phyloP scores from a whole-genome alignment of 2,888 invertebrate genomes.

The Cordylochernes scorpioides region DNA sequence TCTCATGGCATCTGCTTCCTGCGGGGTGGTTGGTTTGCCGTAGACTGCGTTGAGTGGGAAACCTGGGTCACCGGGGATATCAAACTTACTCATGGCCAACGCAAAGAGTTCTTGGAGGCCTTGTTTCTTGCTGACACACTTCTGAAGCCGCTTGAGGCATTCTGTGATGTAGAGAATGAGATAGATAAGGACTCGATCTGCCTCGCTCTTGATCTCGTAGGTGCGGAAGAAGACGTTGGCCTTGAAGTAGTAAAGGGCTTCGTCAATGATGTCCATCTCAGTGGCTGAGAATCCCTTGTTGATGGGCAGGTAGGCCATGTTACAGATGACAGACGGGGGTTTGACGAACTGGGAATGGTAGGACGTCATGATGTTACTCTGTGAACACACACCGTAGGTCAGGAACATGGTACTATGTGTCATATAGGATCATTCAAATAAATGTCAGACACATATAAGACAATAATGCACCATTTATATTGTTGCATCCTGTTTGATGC shows the following conservation, averaged over 20 bases:
- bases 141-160: slow-evolving; percentile 75
- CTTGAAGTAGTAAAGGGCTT: slow-evolving; percentile 86
- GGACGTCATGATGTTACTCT: no score
- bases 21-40: slow-evolving; percentile 45
- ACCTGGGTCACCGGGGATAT: slow-evolving; percentile 61
- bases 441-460: no score
- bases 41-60: slow-evolving; percentile 90
- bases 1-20: slow-evolving; percentile 71
- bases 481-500: no score
- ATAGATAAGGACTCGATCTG: slow-evolving; percentile 87
- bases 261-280: slow-evolving; percentile 78
- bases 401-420: no score
- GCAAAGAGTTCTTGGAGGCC: slow-evolving; percentile 87
- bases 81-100: slow-evolving; percentile 42
- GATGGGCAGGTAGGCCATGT: slow-evolving; percentile 66
- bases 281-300: slow-evolving; percentile 22
- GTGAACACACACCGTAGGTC: no score
- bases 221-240: slow-evolving; percentile 97
- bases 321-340: slow-evolving; percentile 47
- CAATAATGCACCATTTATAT: no score
- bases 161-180: slow-evolving; percentile 90
- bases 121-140: slow-evolving; percentile 55
- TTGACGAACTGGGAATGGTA: slow-evolving; percentile 75
- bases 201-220: slow-evolving; percentile 94
- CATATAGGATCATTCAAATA: no score